Percentiles rank a stretch among this genome's conserved stretches.
These are phyloP conservation scores for Darevskia nairensis DNA, from an alignment of 2,797 vertebrate genomes.

Conservation along the genomic window DNA sequence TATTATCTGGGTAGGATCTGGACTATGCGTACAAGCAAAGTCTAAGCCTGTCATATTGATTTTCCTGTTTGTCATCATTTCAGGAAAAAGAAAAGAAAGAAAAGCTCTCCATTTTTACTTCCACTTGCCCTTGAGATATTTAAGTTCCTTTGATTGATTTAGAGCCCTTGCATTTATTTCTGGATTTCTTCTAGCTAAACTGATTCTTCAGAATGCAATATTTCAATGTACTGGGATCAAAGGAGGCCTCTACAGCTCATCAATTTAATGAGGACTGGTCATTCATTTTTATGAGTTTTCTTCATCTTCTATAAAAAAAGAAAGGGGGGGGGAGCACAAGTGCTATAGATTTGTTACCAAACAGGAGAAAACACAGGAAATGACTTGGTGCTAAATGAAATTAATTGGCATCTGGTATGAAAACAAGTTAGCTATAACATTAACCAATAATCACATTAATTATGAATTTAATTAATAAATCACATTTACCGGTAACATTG, in stretches of 20 bases:
- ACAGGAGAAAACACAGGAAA: conserved; percentile 11
- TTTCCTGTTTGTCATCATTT: conserved; percentile 60
- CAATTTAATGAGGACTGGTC: conserved; percentile 54
- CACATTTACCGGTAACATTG: conserved; percentile 56
- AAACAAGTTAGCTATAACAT: conserved; percentile 29
- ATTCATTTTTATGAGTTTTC: conserved; percentile 61
- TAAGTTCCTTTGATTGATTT: conserved; percentile 63
- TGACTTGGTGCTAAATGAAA: conserved; percentile 40
- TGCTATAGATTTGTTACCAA: conserved; percentile 35
- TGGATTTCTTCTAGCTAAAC: conserved; percentile 58
- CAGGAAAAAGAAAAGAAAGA: conserved; percentile 20
- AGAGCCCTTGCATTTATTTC: conserved; percentile 51
- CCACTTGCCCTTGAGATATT: conserved; percentile 57
- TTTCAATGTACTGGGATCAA: conserved; percentile 47
- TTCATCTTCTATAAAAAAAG: conserved; percentile 42
- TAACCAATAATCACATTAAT: conserved; percentile 34
- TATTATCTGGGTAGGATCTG: not conserved
- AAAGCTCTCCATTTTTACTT: conserved; percentile 45
- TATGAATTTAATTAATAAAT: conserved; percentile 49
- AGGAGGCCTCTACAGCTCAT: conserved; percentile 51
- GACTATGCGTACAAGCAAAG: conserved; percentile 27
- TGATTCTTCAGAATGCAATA: conserved; percentile 50
- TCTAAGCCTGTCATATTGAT: conserved; percentile 26
- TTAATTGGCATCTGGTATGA: conserved; percentile 42
- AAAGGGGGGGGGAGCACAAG: conserved; percentile 6